Percentiles rank a stretch among this genome's conserved stretches.
phyloP scores from a whole-genome alignment of 2,797 vertebrate genomes.

The Aeoliscus strigatus region DNA sequence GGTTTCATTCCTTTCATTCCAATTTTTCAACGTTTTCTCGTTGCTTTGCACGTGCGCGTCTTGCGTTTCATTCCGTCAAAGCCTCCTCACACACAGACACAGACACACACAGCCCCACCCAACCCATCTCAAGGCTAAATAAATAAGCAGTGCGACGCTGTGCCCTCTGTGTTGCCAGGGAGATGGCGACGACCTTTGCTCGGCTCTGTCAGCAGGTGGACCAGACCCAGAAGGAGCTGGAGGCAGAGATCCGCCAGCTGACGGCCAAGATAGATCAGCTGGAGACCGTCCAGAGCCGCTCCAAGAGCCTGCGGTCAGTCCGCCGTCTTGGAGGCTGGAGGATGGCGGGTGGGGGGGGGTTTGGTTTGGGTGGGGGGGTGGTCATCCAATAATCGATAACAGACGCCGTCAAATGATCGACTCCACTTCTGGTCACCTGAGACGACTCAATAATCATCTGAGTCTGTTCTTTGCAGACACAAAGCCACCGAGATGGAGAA shows the following conservation, averaged over 20 bases:
- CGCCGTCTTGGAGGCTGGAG: background rate
- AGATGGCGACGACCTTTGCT: conserved; percentile 79
- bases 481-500: conserved; percentile 89
- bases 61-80: background rate
- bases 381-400: too few relatives aligned
- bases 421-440: too few relatives aligned
- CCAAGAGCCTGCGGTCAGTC: conserved; percentile 85
- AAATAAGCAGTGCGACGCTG: conserved; percentile 30
- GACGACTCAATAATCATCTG: too few relatives aligned
- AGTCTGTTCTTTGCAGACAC: conserved; percentile 75
- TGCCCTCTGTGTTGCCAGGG: conserved; percentile 76
- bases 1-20: background rate
- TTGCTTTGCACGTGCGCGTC: background rate
- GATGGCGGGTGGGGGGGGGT: background rate
- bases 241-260: conserved; percentile 82
- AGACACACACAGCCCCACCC: conserved; percentile 1
- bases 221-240: conserved; percentile 85
- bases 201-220: conserved; percentile 83
- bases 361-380: too few relatives aligned
- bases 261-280: conserved; percentile 85
- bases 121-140: conserved; percentile 34
- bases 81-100: background rate
- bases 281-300: conserved; percentile 83
- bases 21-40: background rate
- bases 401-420: too few relatives aligned